Evolutionary conservation across 2,888 invertebrate genomes (phyloP), one percentile per base, ranked within the genome.

Genomic region (Geotrupes spiniger): DNA sequence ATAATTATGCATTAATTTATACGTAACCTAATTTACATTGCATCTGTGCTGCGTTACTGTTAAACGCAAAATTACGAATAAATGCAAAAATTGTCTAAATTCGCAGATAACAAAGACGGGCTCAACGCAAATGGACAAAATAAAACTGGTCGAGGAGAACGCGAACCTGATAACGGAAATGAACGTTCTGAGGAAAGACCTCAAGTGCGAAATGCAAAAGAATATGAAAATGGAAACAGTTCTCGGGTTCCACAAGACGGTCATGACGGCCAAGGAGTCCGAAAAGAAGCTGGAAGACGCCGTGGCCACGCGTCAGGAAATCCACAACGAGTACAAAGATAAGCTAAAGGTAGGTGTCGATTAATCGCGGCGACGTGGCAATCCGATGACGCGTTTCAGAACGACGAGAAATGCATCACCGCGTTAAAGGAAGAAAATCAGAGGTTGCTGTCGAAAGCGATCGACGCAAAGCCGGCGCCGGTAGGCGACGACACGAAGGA

Each of bases 151-250:
- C 12, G 75, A 82, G 65, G 91, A 94, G 64, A 93, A 93, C 69
- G 81, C 88, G 26, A 73, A 80, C 0, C 75, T 94, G 2, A 76
- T 92, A 25, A 77, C 82, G 1, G 92, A 93, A 70, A 82, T 92
- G 14, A 91, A 92, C 64, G 79, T 78, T 46, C 68, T 92, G 31
- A 79, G 90, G 25, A 78, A 78, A 16, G 84, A 87, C 65, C 70
- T 89, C 50, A 85, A 85, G 66, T 71, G 78, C 0, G 79, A 84
- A 9, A 77, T 84, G 6, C 77, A 78, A n/a, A 77, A 81, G 26
- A 84, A 86, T 57, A 77, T 78, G 51, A 83, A 87, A 65, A 81
- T 90, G 77, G 87, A 88, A 66, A 82, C 84, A 1, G 72, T 85
- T n/a, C 69, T 87, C 15, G 86, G 86, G 0, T 64, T 84, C 29